Evolutionary conservation across 2,888 invertebrate species (phyloP).

Genomic region (Poecilus cupreus): DNA sequence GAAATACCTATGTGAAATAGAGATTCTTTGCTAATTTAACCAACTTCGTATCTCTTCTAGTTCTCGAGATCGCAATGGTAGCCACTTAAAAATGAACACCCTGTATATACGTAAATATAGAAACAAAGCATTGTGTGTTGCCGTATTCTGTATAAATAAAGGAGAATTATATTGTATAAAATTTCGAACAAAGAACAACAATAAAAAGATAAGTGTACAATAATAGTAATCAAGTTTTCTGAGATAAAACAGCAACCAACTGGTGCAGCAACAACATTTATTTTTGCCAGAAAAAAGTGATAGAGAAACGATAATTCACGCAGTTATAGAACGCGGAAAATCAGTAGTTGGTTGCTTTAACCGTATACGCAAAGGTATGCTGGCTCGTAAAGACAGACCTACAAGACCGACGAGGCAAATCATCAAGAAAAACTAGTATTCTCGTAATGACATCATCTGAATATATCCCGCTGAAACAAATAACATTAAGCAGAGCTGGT

Average conservation of each 20-base stretch:
- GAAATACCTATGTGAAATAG: no score
- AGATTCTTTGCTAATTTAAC: no score
- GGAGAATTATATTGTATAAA: no score
- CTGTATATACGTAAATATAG: no score
- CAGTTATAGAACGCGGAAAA: slow-evolving; percentile 50
- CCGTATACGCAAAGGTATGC: slow-evolving; percentile 54
- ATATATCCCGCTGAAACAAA: slow-evolving; percentile 47
- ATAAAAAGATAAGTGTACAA: slow-evolving; percentile 33
- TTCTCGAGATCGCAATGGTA: no score
- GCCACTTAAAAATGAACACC: no score
- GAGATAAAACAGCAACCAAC: slow-evolving; percentile 20
- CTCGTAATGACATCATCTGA: slow-evolving; percentile 57
- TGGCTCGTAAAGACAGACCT: slow-evolving; percentile 40
- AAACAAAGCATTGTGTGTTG: no score
- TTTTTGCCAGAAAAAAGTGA: slow-evolving; percentile 23
- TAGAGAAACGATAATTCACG: slow-evolving; percentile 44
- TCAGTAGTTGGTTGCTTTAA: slow-evolving; percentile 35
- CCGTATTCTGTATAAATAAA: no score
- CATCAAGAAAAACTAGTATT: slow-evolving; percentile 53
- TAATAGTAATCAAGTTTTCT: slow-evolving; percentile 10
- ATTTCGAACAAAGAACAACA: neutral
- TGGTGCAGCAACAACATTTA: slow-evolving; percentile 33
- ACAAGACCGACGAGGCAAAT: slow-evolving; percentile 46
- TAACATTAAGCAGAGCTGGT: slow-evolving; percentile 23
- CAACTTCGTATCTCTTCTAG: no score